Evolutionary conservation across 2,888 invertebrate genomes (phyloP), one percentile per base, ranked within the genome.

Genomic region (Drosophila fulvimacula): DNA sequence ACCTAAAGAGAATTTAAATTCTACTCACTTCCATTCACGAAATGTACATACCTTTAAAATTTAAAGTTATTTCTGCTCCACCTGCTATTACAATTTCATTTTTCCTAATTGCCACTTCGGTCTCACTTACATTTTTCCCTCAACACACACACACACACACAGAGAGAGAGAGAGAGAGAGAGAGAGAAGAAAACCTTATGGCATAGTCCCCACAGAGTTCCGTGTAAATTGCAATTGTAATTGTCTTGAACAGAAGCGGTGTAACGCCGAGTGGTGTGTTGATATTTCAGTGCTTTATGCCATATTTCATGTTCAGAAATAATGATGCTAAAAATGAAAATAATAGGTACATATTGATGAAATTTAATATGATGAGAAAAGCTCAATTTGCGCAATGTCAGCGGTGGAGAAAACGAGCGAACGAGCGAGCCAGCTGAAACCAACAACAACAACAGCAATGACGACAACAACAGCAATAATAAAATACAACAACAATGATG

Each of bases 361-460:
- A 82, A 85, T 85, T 78, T 82, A 89, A 85, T 85, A 85, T 64
- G 69, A 76, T 70, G 68, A 74, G 83, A 73, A 89, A 82, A 85
- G 76, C 82, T 89, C 82, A 73, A 89, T 84, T 84, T 87, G 69
- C 74, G 44, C 77, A 42, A 17, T 48, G 49, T 21, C 27, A 39
- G 42, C 56, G 60, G 36, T 56, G 46, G 41, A 36, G 46, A 52
- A 49, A 48, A 52, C 30, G 30, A 30, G 42, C 42, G 46, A 30
- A 41, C 27, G 52, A 46, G 32, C 44, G 68, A 24, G 36, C 49
- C 41, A 51, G 62, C 34, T 17, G 36, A 53, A 30, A 39, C 39
- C 41, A 42, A 58, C 30, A 46, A 51, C 9, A 69, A 30, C 10
- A 52, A 11, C 32, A 60, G 10, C 34, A 60, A 11, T 38, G 56